Evolutionary conservation across 2,797 vertebrate genomes (phyloP), one percentile per base, ranked within the genome.

Genomic region (Sebastes itinus): DNA sequence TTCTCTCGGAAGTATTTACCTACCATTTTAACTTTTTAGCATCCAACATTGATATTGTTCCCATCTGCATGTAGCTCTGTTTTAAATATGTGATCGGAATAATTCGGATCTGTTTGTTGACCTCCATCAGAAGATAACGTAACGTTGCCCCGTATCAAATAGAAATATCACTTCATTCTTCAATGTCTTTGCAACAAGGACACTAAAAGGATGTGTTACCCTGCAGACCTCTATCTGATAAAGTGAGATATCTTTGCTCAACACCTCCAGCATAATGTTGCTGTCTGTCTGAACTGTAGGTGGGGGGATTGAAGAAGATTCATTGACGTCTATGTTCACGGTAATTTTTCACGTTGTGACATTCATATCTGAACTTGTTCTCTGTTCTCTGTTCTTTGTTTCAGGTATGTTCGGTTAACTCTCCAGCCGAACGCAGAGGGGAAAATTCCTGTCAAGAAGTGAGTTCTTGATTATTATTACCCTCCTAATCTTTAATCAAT

Each of bases 371-470:
- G 8, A 65, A 13, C n/a, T 18, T 27, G 2, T 54, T 35, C 35
- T 38, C 12, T 38, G 35, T 14, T 0, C n/a, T 69, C 13, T 77
- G 42, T 46, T n/a, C 7, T 86, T 49, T 73, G 25, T 86, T 91
- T 54, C 90, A 96, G 96, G 73, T 95, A 94, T 62, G 97, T 98
- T 32, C 97, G 94, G 87, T 96, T 99, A 46, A 99, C 97, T 38
- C 96, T 99, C 54, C 98, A 99, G 94, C 97, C 96, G 20, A 99
- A 97, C 84, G 93, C 97, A 72, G 99, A 99, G 78, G 97, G 97
- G 1, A 97, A 96, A 42, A 99, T 99, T 83, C 98, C 98, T 30
- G 96, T 99, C 67, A 99, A 99, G 94, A 99, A 98, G 99, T 99
- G 95, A 97, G 97, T 92, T 3, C 5, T 60, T 2, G 1, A 55